Conservation (phyloP, 2,113 vertebrate species). For the Melanotaenia duboulayi region DNA sequence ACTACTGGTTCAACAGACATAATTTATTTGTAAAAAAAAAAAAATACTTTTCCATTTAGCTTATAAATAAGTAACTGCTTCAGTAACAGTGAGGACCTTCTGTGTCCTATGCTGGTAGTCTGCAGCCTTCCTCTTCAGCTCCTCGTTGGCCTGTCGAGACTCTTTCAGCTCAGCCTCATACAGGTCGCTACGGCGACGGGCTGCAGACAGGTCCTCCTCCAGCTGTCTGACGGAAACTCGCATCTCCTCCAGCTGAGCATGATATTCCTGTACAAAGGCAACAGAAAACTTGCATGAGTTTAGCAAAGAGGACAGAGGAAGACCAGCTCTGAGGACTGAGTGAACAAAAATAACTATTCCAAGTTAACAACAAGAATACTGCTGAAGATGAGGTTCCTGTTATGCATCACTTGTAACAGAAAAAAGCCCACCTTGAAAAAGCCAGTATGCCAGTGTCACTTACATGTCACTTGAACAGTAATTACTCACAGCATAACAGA, state of each 20-base stretch:
- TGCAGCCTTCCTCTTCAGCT: constrained; percentile 93
- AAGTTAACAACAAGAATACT: background rate
- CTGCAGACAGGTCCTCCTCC: constrained; percentile 96
- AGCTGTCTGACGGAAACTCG: constrained; percentile 94
- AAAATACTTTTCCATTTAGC: background rate
- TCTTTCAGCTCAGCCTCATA: constrained; percentile 96
- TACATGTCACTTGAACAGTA: constrained; percentile 47
- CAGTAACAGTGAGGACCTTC: constrained; percentile 84
- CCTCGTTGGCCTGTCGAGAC: constrained; percentile 91
- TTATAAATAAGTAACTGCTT: constrained; percentile 4
- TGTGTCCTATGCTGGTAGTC: constrained; percentile 94
- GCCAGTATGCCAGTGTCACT: constrained; percentile 15
- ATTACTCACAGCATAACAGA: constrained; percentile 60
- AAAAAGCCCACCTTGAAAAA: background rate
- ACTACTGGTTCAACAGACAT: too few species aligned
- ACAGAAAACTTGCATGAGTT: background rate
- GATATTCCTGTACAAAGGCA: constrained; percentile 88
- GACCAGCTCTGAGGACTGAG: background rate
- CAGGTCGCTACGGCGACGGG: constrained; percentile 95
- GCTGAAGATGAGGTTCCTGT: too few species aligned
- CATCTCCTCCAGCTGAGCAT: constrained; percentile 98
- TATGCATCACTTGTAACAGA: background rate
- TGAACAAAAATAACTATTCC: background rate
- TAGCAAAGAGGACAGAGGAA: background rate
- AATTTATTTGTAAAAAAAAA: background rate